Evolutionary conservation across 1,140 invertebrate species (phyloP).

Genomic region (Semibalanus balanoides): DNA sequence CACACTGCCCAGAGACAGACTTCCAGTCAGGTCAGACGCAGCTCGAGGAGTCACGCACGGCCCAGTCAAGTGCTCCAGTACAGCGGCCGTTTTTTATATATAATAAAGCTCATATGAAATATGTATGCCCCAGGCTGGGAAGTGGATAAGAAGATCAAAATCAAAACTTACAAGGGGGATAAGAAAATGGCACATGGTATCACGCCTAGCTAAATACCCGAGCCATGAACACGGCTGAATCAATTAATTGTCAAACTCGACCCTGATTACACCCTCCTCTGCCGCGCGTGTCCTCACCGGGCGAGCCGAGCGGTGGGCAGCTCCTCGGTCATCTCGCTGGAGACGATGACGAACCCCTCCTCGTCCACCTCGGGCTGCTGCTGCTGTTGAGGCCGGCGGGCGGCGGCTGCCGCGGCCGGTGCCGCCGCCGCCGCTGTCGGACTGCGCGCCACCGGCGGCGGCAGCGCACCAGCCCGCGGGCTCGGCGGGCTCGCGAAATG

Average conservation of each 20-base stretch:
- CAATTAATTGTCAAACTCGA: too few relatives aligned
- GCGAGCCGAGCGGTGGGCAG: background rate
- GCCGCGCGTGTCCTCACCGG: background rate
- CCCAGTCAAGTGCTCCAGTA: too few relatives aligned
- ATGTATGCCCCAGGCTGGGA: too few relatives aligned
- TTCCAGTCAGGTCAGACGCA: too few relatives aligned
- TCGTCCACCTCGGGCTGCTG: background rate
- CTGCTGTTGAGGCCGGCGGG: background rate
- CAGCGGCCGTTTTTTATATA: too few relatives aligned
- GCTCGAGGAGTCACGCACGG: too few relatives aligned
- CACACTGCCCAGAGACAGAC: background rate
- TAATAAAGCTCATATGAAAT: too few relatives aligned
- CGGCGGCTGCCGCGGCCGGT: constrained; percentile 1
- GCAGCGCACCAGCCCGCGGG: background rate
- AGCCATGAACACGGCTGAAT: too few relatives aligned
- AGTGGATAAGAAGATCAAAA: too few relatives aligned
- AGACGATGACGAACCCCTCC: background rate
- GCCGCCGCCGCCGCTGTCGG: background rate
- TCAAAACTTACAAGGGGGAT: too few relatives aligned
- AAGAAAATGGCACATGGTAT: too few relatives aligned
- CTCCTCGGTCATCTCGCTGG: background rate
- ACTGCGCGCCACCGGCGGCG: background rate
- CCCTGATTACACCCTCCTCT: constrained; percentile 8
- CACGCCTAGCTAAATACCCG: too few relatives aligned
- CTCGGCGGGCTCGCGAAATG: background rate